phyloP scores from a whole-genome alignment of 2,113 vertebrate genomes.

The Irena cyanogastra region DNA sequence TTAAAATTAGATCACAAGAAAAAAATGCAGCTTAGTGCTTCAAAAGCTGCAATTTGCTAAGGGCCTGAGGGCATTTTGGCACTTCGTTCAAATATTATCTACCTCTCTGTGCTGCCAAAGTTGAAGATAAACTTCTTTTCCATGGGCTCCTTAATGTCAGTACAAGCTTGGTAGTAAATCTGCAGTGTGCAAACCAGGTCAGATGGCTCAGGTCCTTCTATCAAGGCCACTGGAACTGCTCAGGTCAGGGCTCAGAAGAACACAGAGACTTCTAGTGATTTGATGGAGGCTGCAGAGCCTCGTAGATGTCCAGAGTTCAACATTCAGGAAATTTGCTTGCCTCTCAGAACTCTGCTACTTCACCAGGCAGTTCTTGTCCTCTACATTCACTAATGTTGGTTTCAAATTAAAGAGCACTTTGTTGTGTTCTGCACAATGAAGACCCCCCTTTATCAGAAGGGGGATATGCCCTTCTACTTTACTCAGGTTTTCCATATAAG shows the following conservation, averaged over 20 bases:
- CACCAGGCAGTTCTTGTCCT: not conserved
- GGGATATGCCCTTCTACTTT: not conserved
- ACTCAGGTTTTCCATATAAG: not conserved
- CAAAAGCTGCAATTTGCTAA: slow-evolving; percentile 33
- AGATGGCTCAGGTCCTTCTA: not conserved
- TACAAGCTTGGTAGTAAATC: not conserved
- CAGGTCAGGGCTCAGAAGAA: not conserved
- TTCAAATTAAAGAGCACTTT: not conserved
- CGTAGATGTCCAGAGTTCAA: not conserved
- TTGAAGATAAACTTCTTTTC: not conserved
- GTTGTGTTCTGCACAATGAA: not conserved
- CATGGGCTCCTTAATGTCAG: not conserved
- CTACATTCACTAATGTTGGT: not conserved
- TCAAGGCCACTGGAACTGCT: not conserved
- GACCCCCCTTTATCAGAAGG: not conserved
- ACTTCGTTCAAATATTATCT: not conserved
- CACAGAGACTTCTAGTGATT: not conserved
- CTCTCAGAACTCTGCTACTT: not conserved
- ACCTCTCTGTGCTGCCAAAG: not conserved
- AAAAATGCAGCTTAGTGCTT: slow-evolving; percentile 36
- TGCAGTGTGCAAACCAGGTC: not conserved
- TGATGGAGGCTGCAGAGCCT: not conserved
- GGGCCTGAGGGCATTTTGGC: not conserved
- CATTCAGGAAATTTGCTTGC: not conserved
- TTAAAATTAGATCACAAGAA: slow-evolving; percentile 30